Conservation (phyloP, 2,113 vertebrate species). For the Pelecanus crispus region DNA sequence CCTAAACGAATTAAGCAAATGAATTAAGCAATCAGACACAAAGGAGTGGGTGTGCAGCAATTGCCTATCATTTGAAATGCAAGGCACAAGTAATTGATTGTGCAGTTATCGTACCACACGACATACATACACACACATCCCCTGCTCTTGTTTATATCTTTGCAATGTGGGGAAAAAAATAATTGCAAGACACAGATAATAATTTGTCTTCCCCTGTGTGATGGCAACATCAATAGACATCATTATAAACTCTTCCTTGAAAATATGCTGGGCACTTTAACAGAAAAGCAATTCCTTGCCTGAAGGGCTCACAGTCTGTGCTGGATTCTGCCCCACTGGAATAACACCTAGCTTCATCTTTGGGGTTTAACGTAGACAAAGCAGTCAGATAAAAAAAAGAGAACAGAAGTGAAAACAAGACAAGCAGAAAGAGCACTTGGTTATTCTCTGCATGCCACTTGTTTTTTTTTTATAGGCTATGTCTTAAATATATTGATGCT, state of each 20-base stretch:
- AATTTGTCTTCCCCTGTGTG: neutral
- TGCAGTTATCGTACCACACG: neutral
- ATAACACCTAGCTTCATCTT: neutral
- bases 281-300: neutral
- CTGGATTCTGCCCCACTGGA: neutral
- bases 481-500: conserved; percentile 45
- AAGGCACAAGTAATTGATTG: conserved; percentile 34
- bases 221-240: neutral
- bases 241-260: conserved; percentile 3
- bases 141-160: neutral
- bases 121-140: neutral
- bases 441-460: neutral
- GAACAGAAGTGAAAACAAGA: neutral
- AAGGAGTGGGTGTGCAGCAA: conserved; percentile 15
- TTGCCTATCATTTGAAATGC: conserved; percentile 17
- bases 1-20: conserved; percentile 52
- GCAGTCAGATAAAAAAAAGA: neutral
- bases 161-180: neutral
- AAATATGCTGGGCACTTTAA: neutral
- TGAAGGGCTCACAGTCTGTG: neutral
- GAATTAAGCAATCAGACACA: conserved; percentile 47
- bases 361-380: neutral
- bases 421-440: neutral
- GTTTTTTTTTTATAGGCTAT: neutral
- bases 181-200: neutral